Conservation (phyloP, 2,888 invertebrate genomes). For the Panopea generosa region DNA sequence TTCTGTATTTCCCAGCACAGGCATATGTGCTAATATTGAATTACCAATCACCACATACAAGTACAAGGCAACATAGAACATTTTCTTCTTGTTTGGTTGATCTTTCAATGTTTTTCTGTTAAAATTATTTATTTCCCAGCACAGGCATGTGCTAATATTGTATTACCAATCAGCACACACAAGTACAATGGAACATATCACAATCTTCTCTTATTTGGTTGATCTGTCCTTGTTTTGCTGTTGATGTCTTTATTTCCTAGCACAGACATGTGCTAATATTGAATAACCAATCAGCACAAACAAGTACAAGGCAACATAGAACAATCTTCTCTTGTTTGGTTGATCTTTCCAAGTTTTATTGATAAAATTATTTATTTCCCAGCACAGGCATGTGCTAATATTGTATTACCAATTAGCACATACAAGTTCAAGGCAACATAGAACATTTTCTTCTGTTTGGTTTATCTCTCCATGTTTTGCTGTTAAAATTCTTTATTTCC, state of each 20-base stretch:
- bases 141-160: slow-evolving; percentile 36
- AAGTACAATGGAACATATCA: slow-evolving; percentile 18
- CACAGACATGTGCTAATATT: slow-evolving; percentile 39
- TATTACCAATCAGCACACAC: slow-evolving; percentile 15
- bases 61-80: too few relatives aligned
- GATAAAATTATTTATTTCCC: background rate
- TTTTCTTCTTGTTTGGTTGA: background rate
- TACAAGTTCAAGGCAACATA: slow-evolving; percentile 16
- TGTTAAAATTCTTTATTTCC: background rate
- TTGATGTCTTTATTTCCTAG: slow-evolving; percentile 5
- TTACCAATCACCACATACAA: too few relatives aligned
- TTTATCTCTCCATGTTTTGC: too few relatives aligned
- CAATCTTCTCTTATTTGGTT: background rate
- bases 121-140: slow-evolving; percentile 14
- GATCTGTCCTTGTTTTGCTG: background rate
- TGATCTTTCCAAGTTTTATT: too few relatives aligned
- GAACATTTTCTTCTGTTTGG: background rate
- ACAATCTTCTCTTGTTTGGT: too few relatives aligned
- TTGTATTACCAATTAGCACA: background rate
- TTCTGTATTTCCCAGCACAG: slow-evolving; percentile 2
- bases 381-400: slow-evolving; percentile 32
- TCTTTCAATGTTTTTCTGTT: background rate
- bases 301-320: slow-evolving; percentile 18
- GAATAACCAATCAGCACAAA: slow-evolving; percentile 19
- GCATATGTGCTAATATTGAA: slow-evolving; percentile 21